A percentile compares a stretch with the other conserved stretches of the same genome.
phyloP scores from a whole-genome alignment of 2,888 invertebrate species.

The Muschampia plurimacula region DNA sequence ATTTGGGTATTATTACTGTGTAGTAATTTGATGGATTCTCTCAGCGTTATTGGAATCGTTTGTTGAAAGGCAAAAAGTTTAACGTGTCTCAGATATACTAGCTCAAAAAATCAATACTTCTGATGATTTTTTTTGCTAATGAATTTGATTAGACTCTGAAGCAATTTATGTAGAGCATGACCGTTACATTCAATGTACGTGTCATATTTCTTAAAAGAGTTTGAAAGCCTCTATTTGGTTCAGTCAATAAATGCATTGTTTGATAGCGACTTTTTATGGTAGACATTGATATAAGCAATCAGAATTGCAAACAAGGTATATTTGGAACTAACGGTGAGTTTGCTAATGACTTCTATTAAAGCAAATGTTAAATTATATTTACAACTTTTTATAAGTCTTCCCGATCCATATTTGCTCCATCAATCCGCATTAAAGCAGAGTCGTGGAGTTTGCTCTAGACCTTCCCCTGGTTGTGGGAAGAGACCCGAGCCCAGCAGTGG shows the following conservation, averaged over 20 bases:
- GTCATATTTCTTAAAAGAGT: conserved; percentile 2
- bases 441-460: neutral
- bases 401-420: neutral
- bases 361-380: neutral
- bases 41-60: conserved; percentile 10
- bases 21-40: conserved; percentile 36
- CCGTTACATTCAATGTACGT: conserved; percentile 15
- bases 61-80: conserved; percentile 19
- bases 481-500: no score
- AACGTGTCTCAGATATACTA: conserved; percentile 49
- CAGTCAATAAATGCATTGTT: neutral
- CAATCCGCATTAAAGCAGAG: no score
- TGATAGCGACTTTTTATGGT: conserved; percentile 4
- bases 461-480: no score
- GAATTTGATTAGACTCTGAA: conserved; percentile 28
- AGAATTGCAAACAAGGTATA: neutral
- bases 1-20: conserved; percentile 17
- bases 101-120: conserved; percentile 13
- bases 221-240: conserved; percentile 13
- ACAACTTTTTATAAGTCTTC: neutral
- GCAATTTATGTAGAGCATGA: conserved; percentile 14
- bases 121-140: conserved; percentile 15
- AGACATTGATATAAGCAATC: conserved; percentile 17
- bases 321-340: neutral
- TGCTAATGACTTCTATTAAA: neutral